A percentile compares a stretch with the other conserved stretches of the same genome.
These are phyloP conservation scores for Pristionchus entomophagus DNA, from an alignment of 2,888 invertebrate genomes.

Conservation along the genomic window DNA sequence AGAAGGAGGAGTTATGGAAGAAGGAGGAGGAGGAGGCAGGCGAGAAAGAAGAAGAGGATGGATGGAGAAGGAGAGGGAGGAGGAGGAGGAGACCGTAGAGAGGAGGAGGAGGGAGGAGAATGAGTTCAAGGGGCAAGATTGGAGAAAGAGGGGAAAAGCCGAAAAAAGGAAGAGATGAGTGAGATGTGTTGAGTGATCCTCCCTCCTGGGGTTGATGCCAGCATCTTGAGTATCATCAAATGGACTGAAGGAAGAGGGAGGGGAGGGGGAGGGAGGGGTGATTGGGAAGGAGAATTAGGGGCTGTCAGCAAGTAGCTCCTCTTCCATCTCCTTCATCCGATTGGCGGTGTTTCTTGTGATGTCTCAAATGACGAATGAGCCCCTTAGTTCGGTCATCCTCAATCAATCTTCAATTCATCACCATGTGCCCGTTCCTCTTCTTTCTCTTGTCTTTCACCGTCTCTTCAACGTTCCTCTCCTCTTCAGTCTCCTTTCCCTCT, in stretches of 20 bases:
- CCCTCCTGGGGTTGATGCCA: background rate
- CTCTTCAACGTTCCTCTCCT: conserved; percentile 17
- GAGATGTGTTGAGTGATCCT: conserved; percentile 30
- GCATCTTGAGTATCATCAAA: background rate
- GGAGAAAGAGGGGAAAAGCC: background rate
- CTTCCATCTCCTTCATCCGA: conserved; percentile 10
- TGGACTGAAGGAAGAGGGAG: background rate
- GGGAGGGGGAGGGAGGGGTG: background rate
- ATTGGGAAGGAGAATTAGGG: background rate
- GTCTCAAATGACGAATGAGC: background rate
- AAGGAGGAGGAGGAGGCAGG: background rate
- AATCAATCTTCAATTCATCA: conserved; percentile 37
- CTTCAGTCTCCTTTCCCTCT: background rate
- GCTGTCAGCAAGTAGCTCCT: background rate
- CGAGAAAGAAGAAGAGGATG: conserved; percentile 3
- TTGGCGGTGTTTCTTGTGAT: conserved; percentile 26
- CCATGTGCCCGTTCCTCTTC: background rate
- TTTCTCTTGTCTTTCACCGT: background rate
- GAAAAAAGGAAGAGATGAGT: background rate
- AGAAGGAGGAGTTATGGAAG: conserved; percentile 18
- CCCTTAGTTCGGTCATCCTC: background rate
- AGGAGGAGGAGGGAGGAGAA: background rate
- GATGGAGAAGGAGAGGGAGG: conserved; percentile 16
- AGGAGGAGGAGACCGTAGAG: background rate
- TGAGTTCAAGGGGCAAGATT: conserved; percentile 39